phyloP scores from a whole-genome alignment of 2,888 invertebrate species.

The Enchytraeus crypticus region DNA sequence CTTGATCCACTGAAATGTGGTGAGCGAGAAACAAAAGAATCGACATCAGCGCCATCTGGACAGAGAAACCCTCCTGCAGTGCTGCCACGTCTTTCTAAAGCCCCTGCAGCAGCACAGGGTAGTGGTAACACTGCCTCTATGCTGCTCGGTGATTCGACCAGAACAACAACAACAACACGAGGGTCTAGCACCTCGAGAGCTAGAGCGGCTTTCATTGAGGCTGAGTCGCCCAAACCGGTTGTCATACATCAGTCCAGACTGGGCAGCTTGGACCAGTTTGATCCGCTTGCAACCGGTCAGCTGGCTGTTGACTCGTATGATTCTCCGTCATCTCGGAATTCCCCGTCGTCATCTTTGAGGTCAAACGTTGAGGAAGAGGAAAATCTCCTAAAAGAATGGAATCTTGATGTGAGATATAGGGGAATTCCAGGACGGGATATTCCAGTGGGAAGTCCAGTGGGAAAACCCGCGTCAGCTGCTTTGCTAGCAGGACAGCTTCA shows the following conservation, averaged over 20 bases:
- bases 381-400: constrained; percentile 27
- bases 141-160: no score
- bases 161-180: no score
- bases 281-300: constrained; percentile 26
- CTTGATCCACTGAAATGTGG: no score
- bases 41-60: no score
- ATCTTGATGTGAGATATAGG: constrained; percentile 21
- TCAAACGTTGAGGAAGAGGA: constrained; percentile 14
- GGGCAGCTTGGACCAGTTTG: constrained; percentile 22
- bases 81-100: no score
- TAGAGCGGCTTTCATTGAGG: constrained; percentile 21
- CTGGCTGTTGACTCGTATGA: constrained; percentile 18
- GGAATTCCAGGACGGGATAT: no score
- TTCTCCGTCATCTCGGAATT: background rate
- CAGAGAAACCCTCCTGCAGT: no score
- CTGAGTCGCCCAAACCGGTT: constrained; percentile 13
- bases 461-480: background rate
- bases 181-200: no score
- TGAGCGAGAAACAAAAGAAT: no score
- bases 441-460: background rate
- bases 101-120: no score
- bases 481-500: background rate
- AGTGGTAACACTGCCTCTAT: no score
- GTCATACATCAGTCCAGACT: background rate
- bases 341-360: background rate